Base-by-base conservation (phyloP, 2,888 invertebrate species). In the Zygaena filipendulae region DNA sequence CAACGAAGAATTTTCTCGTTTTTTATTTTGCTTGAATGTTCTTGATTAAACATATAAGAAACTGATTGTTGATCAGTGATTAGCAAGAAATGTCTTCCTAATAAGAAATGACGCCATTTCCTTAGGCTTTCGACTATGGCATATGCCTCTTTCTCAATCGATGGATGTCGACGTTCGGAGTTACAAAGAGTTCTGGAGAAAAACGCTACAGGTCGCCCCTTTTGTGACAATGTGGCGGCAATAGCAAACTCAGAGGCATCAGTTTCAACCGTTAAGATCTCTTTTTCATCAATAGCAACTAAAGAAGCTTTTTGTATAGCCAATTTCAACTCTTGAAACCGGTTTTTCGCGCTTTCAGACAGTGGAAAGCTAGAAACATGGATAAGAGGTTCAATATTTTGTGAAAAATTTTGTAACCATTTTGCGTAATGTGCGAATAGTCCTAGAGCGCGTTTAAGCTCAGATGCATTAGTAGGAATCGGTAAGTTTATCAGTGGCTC, bases 1-100 rank as follows among this genome's bases (percentile, higher is more conserved):
- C 38, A 39, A 12, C 40, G 21, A 21, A 35, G 22, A 11, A 38
- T 33, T 11, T 38, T 42, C 6, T 42, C 36, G 25, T 41, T 39
- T 16, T 42, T 39, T 8, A 40, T 38, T 29, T 40, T 39, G 11
- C 28, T 23, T 1, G 23, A 11, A 13, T 35, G 37, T 2, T 22
- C 25, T 11, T 14, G 19, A 16, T 36, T 19, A 7, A 39, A 34
- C 34, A 39, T 34, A 18, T 35, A 36, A 7, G 32, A 11, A 7
- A 39, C 44, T 4, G 41, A 41, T 14, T 30, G 23, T 23, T 43
- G 39, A 30, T 33, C 33, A 6, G 30, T 38, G 5, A 33, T 21
- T 3, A 33, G 9, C n/a, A 12, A 21, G 12, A 34, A 37, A 10
- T 13, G 9, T 24, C 22, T 29, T 3, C 27, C 34, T 18, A 34